phyloP scores from a whole-genome alignment of 2,113 vertebrate species.

The Cyanoderma ruficeps region DNA sequence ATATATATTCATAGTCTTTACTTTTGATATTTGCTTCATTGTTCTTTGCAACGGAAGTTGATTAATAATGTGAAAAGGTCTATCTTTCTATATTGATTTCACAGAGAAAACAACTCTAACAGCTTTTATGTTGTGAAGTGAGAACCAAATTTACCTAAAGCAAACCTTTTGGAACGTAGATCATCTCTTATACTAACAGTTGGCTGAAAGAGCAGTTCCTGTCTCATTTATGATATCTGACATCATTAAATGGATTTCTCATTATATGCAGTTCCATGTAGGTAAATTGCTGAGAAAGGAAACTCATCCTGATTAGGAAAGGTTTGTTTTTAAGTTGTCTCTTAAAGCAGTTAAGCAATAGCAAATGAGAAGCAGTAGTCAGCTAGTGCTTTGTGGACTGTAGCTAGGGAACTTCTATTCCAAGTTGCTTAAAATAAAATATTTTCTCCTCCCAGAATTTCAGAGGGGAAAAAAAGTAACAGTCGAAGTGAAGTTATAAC shows the following conservation, averaged over 20 bases:
- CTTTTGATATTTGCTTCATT: neutral
- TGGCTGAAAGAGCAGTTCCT: neutral
- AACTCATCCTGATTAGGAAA: neutral
- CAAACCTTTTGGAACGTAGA: neutral
- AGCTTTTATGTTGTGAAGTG: neutral
- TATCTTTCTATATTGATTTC: neutral
- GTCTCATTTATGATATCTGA: neutral
- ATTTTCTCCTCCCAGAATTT: neutral
- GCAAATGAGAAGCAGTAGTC: neutral
- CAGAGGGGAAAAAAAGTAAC: neutral
- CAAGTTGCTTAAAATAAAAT: neutral
- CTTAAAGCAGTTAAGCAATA: neutral
- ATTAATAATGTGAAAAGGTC: neutral
- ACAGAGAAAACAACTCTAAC: neutral
- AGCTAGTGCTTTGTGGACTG: neutral
- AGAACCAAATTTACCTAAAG: neutral
- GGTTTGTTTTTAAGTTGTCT: neutral
- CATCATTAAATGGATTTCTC: neutral
- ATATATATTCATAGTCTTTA: neutral
- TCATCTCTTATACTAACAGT: neutral
- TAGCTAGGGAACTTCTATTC: neutral
- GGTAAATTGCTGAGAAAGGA: neutral
- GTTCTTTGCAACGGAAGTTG: neutral
- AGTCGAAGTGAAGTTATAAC: neutral
- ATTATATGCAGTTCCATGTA: neutral